These are phyloP conservation scores for Lordiphosa clarofinis DNA, from an alignment of 1,140 invertebrate genomes.

Conservation along the genomic window DNA sequence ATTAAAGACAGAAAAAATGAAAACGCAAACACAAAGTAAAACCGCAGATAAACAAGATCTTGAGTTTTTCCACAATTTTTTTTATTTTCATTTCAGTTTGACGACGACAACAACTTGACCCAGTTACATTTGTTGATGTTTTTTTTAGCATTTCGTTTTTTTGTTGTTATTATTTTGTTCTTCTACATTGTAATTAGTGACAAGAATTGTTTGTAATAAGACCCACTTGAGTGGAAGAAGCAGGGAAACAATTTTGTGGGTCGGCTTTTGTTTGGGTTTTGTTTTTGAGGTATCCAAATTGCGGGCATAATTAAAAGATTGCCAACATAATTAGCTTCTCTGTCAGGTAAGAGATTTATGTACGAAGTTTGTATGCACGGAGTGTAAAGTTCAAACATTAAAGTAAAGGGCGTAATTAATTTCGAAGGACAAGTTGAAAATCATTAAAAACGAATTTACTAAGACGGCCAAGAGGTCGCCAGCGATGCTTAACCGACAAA, in stretches of 20 bases:
- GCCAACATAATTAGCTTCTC: constrained; percentile 13
- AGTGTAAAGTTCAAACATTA: constrained; percentile 14
- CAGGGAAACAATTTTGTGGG: constrained; percentile 6
- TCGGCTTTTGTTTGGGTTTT: constrained; percentile 7
- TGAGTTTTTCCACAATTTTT: constrained; percentile 14
- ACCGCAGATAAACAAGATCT: constrained; percentile 13
- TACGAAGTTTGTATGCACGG: neutral
- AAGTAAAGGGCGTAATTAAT: constrained; percentile 16
- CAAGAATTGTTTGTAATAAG: constrained; percentile 18
- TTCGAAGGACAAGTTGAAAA: constrained; percentile 10
- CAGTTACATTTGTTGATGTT: constrained; percentile 21
- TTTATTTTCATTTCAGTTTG: constrained; percentile 1
- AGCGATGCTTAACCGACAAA: constrained; percentile 1
- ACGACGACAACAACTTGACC: constrained; percentile 16
- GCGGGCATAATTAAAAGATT: constrained; percentile 19
- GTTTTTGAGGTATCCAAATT: constrained; percentile 5
- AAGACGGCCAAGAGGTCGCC: constrained; percentile 5
- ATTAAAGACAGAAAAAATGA: no score
- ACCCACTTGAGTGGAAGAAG: neutral
- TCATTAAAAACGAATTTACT: constrained; percentile 12
- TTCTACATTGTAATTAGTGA: constrained; percentile 21
- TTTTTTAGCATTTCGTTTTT: constrained; percentile 11
- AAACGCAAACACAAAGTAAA: constrained; percentile 3
- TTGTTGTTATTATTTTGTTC: constrained; percentile 10
- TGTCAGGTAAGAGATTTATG: constrained; percentile 11